These are phyloP conservation scores for Ahaetulla prasina DNA, from an alignment of 2,113 vertebrate species.

Conservation along the genomic window DNA sequence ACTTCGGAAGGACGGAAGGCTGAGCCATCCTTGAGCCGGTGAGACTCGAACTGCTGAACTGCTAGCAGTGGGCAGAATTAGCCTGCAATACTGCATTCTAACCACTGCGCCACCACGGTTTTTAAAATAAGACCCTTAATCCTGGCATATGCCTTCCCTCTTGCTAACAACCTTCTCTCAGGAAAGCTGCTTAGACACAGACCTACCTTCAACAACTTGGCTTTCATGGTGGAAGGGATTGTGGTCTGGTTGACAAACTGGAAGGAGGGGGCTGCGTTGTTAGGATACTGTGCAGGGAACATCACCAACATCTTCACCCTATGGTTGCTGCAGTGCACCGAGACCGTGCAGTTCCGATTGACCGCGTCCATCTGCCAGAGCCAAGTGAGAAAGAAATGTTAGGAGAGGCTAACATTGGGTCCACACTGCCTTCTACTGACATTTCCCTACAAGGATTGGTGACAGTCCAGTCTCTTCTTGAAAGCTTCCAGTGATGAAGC, in stretches of 20 bases:
- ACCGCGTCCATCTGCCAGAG: slow-evolving; percentile 86
- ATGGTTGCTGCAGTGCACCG: slow-evolving; percentile 86
- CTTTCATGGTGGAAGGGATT: slow-evolving; percentile 89
- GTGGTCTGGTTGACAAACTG: slow-evolving; percentile 92
- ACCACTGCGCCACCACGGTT: too few species aligned
- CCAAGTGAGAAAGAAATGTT: not conserved
- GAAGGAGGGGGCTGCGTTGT: slow-evolving; percentile 92
- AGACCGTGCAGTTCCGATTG: slow-evolving; percentile 90
- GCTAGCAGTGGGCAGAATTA: too few species aligned
- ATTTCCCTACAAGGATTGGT: not conserved
- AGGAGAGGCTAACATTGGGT: not conserved
- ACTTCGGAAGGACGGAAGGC: too few species aligned
- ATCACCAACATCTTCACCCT: slow-evolving; percentile 92
- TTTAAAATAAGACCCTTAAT: not conserved
- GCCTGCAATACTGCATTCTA: too few species aligned
- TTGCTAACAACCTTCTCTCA: not conserved
- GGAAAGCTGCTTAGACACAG: not conserved
- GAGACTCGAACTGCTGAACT: too few species aligned
- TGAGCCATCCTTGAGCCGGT: too few species aligned
- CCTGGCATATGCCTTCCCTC: not conserved
- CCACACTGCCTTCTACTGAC: not conserved
- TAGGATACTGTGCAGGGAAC: slow-evolving; percentile 94
- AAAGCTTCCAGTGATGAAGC: too few species aligned
- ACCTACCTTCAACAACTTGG: slow-evolving; percentile 91
- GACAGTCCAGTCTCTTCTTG: too few species aligned